Conservation (phyloP, 1,140 invertebrate genomes). For the Leptinotarsa texana region DNA sequence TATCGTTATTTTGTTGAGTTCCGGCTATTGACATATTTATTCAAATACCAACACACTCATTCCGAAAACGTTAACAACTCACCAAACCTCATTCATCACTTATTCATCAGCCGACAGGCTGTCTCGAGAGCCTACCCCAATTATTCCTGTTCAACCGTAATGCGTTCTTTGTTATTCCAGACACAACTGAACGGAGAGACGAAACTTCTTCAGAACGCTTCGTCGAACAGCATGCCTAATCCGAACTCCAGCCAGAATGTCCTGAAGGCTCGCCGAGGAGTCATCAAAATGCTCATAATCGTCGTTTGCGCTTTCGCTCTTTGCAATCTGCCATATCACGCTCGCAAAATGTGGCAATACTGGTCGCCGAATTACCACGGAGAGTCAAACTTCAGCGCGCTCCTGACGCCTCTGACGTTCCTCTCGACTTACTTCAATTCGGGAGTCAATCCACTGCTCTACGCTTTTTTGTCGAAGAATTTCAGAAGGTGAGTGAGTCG, state of each 20-base stretch:
- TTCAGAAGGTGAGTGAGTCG: conserved; percentile 59
- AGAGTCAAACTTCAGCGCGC: conserved; percentile 63
- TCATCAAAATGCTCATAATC: conserved; percentile 76
- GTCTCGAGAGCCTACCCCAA: neutral
- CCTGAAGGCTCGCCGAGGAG: conserved; percentile 68
- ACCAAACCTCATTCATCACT: neutral
- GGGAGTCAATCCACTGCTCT: conserved; percentile 81
- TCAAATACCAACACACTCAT: too few relatives aligned
- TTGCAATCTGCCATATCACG: conserved; percentile 84
- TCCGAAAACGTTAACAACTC: too few relatives aligned
- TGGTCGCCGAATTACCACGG: conserved; percentile 56
- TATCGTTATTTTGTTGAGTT: too few relatives aligned
- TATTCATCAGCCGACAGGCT: neutral
- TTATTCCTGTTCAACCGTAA: neutral
- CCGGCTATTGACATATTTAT: too few relatives aligned
- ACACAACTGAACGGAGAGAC: conserved; percentile 19
- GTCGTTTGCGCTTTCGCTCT: conserved; percentile 83
- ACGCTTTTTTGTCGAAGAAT: conserved; percentile 81
- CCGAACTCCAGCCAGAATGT: conserved; percentile 70
- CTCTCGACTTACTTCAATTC: conserved; percentile 84
- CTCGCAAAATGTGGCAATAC: conserved; percentile 79
- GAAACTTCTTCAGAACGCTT: conserved; percentile 13
- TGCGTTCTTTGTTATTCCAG: conserved; percentile 9
- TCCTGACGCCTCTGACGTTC: conserved; percentile 81
- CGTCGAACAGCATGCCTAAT: conserved; percentile 21